A percentile compares a stretch with the other conserved stretches of the same genome.
Conservation (phyloP, 2,888 invertebrate species). For the Alviniconcha strummeri region DNA sequence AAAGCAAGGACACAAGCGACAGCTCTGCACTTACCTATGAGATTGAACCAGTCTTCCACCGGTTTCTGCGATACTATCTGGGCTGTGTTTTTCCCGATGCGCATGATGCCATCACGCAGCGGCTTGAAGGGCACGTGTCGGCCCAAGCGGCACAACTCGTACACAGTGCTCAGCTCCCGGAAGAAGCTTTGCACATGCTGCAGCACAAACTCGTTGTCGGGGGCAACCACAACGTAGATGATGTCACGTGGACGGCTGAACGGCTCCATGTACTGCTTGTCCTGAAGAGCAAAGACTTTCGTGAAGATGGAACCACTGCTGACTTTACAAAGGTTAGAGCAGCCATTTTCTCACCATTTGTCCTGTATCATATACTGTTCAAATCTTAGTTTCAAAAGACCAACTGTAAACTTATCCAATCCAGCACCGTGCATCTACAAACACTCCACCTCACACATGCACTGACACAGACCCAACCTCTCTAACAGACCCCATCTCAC, state of each 20-base stretch:
- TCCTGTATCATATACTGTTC: too few relatives aligned
- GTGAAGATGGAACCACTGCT: neutral
- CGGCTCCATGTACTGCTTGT: slow-evolving; percentile 96
- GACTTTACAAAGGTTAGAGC: too few relatives aligned
- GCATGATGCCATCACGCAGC: slow-evolving; percentile 89
- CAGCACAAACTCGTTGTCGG: slow-evolving; percentile 89
- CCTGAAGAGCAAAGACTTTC: slow-evolving; percentile 73
- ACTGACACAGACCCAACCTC: too few relatives aligned
- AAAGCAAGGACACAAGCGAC: too few relatives aligned
- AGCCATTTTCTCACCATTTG: too few relatives aligned
- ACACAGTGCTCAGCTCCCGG: slow-evolving; percentile 92
- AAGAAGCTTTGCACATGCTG: slow-evolving; percentile 90
- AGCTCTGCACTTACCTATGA: slow-evolving; percentile 76
- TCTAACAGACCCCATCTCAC: too few relatives aligned
- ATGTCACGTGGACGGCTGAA: slow-evolving; percentile 96
- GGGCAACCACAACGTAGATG: slow-evolving; percentile 94
- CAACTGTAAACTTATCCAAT: too few relatives aligned
- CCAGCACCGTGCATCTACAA: too few relatives aligned
- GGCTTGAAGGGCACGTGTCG: slow-evolving; percentile 92
- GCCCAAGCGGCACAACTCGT: slow-evolving; percentile 95
- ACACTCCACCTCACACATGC: too few relatives aligned
- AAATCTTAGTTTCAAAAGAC: too few relatives aligned
- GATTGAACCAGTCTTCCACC: slow-evolving; percentile 92
- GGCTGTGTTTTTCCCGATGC: slow-evolving; percentile 82
- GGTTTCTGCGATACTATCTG: slow-evolving; percentile 79